Evolutionary conservation across 2,888 invertebrate species (phyloP), one percentile per base, ranked within the genome.

Genomic region (Stenodema calcarata): DNA sequence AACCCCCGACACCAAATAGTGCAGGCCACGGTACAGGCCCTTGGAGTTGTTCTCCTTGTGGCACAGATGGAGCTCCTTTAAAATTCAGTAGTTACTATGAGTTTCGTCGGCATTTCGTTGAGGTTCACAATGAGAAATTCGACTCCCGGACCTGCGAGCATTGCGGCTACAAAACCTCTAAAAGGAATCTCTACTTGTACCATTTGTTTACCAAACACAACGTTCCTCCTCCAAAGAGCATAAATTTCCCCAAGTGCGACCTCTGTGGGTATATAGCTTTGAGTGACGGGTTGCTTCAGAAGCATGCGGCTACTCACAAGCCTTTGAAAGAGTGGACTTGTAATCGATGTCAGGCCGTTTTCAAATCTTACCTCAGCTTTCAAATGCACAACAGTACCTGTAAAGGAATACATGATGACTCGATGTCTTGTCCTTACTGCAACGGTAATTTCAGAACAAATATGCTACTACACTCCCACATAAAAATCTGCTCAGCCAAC

Each of bases 171-270:
- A 94, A 94, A 90, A 95, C 96, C 28, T 92, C 92, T 0, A 95
- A 95, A 90, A 93, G 95, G 88, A 95, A 95, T 89, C 93, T 95
- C 88, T 92, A 96, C 87, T 92, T 95, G 90, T 95, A 96, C 90
- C 97, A 97, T 91, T 92, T 96, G 90, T 95, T 95, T 89, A 94
- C 94, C 0, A 96, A 96, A 90, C 97, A 97, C 92, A 94, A 95
- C 87, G 93, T 96, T 47, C 92, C 92, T 76, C 95, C 95, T 9
- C 95, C 96, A 0, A 92, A 94, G 78, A 93, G 93, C 81, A 94
- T 94, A 90, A 92, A 92, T 86, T 97, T 96, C 90, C 96, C 96
- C 0, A 95, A 95, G 90, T 97, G 97, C 91, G 93, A 94, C 87
- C 91, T 93, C 80, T 97, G 97, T 90, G 93, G 93, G 44, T 95